Conservation (phyloP, 2,113 vertebrate genomes). For the Alethe diademata region DNA sequence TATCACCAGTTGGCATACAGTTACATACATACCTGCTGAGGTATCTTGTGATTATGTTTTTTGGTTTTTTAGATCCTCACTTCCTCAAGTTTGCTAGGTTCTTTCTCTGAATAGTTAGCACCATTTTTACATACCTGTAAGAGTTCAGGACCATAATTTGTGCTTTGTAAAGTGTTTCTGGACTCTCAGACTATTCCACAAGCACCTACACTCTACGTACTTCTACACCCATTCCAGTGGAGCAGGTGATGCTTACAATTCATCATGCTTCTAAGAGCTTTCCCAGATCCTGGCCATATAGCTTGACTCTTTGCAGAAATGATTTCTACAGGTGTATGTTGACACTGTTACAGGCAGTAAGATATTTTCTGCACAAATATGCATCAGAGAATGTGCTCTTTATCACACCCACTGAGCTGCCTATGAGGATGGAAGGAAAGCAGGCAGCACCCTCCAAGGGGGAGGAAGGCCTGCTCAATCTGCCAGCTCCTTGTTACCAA, state of each 20-base stretch:
- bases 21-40: background rate
- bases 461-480: background rate
- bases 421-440: background rate
- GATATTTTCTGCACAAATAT: background rate
- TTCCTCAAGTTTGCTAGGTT: background rate
- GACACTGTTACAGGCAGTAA: background rate
- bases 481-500: background rate
- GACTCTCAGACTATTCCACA: background rate
- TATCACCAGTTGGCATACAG: rapidly evolving
- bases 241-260: background rate
- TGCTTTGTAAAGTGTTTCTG: background rate
- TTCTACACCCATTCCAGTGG: background rate
- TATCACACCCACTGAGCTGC: background rate
- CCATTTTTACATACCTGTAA: background rate
- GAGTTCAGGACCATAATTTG: background rate
- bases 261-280: background rate
- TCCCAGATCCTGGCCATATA: background rate
- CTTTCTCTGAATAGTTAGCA: background rate
- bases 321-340: background rate
- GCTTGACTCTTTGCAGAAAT: background rate
- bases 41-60: background rate
- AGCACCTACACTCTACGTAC: background rate
- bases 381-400: background rate
- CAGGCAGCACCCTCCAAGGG: background rate
- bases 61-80: background rate